Evolutionary conservation across 2,888 invertebrate species (phyloP), one percentile per base, ranked within the genome.

Genomic region (Osedax frankpressi): DNA sequence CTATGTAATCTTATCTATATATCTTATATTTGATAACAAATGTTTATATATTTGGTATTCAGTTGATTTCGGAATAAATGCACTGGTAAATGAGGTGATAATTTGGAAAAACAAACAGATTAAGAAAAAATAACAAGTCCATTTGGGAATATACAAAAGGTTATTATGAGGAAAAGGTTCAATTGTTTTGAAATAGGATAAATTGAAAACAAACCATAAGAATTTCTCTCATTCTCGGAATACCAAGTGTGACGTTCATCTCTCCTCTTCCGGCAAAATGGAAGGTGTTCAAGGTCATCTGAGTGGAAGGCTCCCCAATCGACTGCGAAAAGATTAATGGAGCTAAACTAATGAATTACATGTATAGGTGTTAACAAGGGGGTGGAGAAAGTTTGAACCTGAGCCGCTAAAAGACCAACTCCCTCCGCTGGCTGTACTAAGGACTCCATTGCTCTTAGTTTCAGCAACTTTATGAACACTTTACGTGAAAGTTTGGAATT

Each of bases 231-330:
- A 98, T 87, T 79, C 98, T 89, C 0, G 98, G 98, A 80, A 98
- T 97, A 77, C 98, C 98, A n/a, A 99, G 88, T 0, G 98, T 98
- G 0, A 99, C 97, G 87, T 99, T 99, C 96, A 98, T 98, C 86
- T 98, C 98, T 87, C 97, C 96, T 86, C 96, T 90, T 82, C 98
- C 98, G 80, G 98, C 98, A 84, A 98, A 98, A 83, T 99, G 98
- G 86, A 99, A 99, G 62, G 98, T 99, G 85, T 99, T 99, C 83
- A 99, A 86, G 80, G 98, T 99, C 98, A 99, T 98, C 88, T 99
- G 98, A 75, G 98, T 99, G 1, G 97, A 97, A 0, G 98, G 98
- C 85, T 99, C 98, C 74, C 98, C 98, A 76, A 99, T 91, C 0
- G 95, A 95, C 86, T 87, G 81, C 1, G 81, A 78, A 62, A 75